phyloP scores from a whole-genome alignment of 2,797 vertebrate species.

The Stomatorhinus walkeri region DNA sequence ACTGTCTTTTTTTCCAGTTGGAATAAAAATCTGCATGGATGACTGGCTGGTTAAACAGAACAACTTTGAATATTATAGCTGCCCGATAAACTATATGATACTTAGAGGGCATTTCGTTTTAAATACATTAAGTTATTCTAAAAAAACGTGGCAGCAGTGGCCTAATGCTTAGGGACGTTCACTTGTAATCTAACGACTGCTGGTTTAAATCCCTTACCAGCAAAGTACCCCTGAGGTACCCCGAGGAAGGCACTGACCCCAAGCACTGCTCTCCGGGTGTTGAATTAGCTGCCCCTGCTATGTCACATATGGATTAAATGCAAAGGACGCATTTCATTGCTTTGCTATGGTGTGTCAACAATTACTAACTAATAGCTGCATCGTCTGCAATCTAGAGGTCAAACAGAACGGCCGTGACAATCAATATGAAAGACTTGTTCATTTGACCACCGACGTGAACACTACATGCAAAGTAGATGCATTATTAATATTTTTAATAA shows the following conservation, averaged over 20 bases:
- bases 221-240: neutral
- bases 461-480: neutral
- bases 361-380: neutral
- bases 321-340: neutral
- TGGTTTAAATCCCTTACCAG: neutral
- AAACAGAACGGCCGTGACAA: neutral
- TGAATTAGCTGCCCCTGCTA: neutral
- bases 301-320: neutral
- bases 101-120: neutral
- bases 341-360: neutral
- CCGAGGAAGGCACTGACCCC: neutral
- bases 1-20: neutral
- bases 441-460: neutral
- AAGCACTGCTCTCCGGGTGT: neutral
- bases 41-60: neutral
- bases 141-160: neutral
- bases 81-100: neutral
- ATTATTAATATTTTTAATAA: neutral
- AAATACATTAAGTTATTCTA: neutral
- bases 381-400: neutral
- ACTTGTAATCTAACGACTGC: neutral
- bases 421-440: neutral
- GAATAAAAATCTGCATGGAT: neutral
- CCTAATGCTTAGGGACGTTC: neutral
- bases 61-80: neutral